These are phyloP conservation scores for Rhabditoides inermis DNA, from an alignment of 2,888 invertebrate species.

Conservation along the genomic window DNA sequence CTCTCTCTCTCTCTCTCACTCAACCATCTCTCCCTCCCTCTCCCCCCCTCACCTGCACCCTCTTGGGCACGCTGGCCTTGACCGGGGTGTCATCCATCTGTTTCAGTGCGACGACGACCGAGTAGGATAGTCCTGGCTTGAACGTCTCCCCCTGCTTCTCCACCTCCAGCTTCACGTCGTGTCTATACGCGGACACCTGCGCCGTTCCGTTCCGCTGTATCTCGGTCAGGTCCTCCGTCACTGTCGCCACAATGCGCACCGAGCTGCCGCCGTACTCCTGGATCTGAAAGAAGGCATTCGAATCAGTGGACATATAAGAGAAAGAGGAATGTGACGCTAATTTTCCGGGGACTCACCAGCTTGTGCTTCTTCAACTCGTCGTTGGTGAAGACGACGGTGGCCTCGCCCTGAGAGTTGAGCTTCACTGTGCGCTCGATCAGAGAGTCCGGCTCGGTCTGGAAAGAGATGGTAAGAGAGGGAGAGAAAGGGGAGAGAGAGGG, in stretches of 20 bases:
- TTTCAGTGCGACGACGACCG: conserved; percentile 61
- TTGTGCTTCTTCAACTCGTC: conserved; percentile 44
- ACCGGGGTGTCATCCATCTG: conserved; percentile 48
- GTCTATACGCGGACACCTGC: conserved; percentile 64
- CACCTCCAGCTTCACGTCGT: conserved; percentile 69
- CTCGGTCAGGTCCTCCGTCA: conserved; percentile 77
- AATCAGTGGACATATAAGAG: too few species aligned
- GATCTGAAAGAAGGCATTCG: conserved; percentile 51
- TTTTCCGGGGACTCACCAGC: conserved; percentile 7
- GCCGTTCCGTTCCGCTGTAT: conserved; percentile 48
- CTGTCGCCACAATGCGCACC: conserved; percentile 75
- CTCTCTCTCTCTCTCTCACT: too few species aligned
- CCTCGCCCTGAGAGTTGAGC: conserved; percentile 45
- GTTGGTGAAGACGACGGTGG: conserved; percentile 45
- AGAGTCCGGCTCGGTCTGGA: conserved; percentile 31
- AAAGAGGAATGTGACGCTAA: not conserved
- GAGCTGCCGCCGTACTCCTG: conserved; percentile 71
- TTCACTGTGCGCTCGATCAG: conserved; percentile 44
- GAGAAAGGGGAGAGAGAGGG: too few species aligned
- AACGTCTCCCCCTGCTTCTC: conserved; percentile 76
- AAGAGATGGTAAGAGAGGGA: too few species aligned
- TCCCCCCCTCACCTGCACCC: conserved; percentile 25
- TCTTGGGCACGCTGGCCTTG: conserved; percentile 41
- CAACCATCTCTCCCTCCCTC: too few species aligned
- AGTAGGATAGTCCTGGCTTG: conserved; percentile 77